phyloP scores from a whole-genome alignment of 1,140 invertebrate species.

The Drosophila truncata region DNA sequence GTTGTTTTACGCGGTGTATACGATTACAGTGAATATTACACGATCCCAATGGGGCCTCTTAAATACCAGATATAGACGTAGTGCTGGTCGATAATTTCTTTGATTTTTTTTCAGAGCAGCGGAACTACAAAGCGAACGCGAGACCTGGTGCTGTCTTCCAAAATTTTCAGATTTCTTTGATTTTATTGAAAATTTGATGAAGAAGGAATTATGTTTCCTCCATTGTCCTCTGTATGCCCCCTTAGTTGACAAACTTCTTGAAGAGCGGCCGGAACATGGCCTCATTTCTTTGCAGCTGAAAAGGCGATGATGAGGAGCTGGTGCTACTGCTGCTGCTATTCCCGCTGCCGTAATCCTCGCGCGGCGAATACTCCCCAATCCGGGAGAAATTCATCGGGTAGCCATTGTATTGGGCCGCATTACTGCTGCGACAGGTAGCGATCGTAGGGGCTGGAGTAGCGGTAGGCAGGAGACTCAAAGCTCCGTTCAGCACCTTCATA shows the following conservation, averaged over 20 bases:
- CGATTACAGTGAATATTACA: constrained; percentile 66
- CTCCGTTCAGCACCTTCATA: constrained; percentile 93
- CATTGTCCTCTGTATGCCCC: neutral
- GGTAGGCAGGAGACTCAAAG: constrained; percentile 87
- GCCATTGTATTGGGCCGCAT: constrained; percentile 63
- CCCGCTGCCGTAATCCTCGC: constrained; percentile 86
- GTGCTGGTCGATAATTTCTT: neutral
- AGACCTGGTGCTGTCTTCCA: no score
- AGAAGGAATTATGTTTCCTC: neutral
- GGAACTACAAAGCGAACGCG: neutral
- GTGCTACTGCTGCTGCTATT: constrained; percentile 86
- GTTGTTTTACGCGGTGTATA: constrained; percentile 41
- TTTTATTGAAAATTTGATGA: neutral
- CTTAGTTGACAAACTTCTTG: constrained; percentile 89
- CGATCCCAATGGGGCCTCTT: constrained; percentile 79
- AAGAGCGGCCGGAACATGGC: constrained; percentile 92
- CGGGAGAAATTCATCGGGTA: constrained; percentile 71
- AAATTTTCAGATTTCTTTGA: neutral
- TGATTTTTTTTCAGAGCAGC: constrained; percentile 3
- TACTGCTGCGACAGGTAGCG: constrained; percentile 86
- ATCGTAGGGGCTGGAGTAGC: constrained; percentile 86
- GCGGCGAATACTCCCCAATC: constrained; percentile 80
- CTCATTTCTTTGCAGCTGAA: constrained; percentile 86
- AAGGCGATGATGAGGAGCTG: constrained; percentile 85
- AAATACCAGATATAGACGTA: constrained; percentile 7